Evolutionary conservation across 2,113 vertebrate genomes (phyloP), one percentile per base, ranked within the genome.

Genomic region (Halichoerus grypus): DNA sequence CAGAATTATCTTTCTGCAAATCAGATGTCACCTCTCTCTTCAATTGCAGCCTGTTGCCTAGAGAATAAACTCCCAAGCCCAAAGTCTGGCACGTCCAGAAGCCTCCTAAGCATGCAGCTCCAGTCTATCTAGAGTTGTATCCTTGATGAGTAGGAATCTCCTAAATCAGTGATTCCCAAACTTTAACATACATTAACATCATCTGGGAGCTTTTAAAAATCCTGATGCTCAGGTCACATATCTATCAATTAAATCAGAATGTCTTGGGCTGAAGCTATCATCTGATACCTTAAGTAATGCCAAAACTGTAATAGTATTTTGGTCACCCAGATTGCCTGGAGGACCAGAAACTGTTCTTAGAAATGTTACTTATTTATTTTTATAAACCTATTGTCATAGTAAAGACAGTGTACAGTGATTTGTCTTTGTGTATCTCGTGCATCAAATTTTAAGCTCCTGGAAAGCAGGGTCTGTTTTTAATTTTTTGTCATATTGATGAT

Each of bases 61-160:
- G 82, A 95, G 57, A 92, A 95, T 79, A 65, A 69, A n/a, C 16
- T 91, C 22, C 39, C 42, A 93, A 95, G 91, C 63, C 51, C 51
- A 61, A 81, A 57, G 33, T 39, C 16, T 4, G n/a, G 11, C 46
- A 42, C n/a, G 4, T 26, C 51, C 22, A 51, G 36, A 63, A 96
- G 26, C 16, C 69, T 65, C 10, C 57, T 57, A 71, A 42, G 21
- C 63, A 51, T 21, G 26, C 21, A 46, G 46, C 21, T 63, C 59
- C 49, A 51, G 14, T 36, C 67, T 85, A 12, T 57, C 51, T 76
- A 36, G 21, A 61, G 11, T 72, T 87, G 61, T 13, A 11, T 46
- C 46, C 53, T 89, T 72, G 91, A 81, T 13, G 26, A 87, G 46
- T 14, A 51, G 36, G 8, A 71, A 61, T 51, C 18, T 65, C 61